phyloP scores from a whole-genome alignment of 2,888 invertebrate genomes.

The Leucophora obtusa region DNA sequence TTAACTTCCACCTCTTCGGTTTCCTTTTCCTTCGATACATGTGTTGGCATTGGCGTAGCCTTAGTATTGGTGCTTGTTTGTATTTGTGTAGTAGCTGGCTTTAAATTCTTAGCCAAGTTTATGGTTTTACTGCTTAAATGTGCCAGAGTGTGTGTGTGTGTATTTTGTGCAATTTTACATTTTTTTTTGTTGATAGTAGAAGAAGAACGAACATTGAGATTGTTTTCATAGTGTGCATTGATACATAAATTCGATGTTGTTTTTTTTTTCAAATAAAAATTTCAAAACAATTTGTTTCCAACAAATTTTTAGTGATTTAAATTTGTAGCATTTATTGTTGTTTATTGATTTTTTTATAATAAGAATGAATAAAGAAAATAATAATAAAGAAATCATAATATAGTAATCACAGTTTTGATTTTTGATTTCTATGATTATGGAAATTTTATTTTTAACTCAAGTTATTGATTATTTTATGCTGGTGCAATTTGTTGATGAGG shows the following conservation, averaged over 20 bases:
- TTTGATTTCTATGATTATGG: slow-evolving; percentile 1
- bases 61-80: slow-evolving; percentile 64
- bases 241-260: neutral
- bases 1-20: slow-evolving; percentile 14
- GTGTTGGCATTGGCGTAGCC: slow-evolving; percentile 65
- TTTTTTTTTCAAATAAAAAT: slow-evolving; percentile 16
- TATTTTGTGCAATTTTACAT: slow-evolving; percentile 38
- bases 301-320: slow-evolving; percentile 22
- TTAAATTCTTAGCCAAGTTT: slow-evolving; percentile 43
- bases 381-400: slow-evolving; percentile 33
- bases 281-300: slow-evolving; percentile 21
- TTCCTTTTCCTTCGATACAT: slow-evolving; percentile 18
- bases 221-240: slow-evolving; percentile 27
- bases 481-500: slow-evolving; percentile 26
- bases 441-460: neutral
- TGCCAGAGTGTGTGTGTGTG: slow-evolving; percentile 34
- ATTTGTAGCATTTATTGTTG: slow-evolving; percentile 31
- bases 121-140: slow-evolving; percentile 47
- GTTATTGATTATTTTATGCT: slow-evolving; percentile 20
- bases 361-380: slow-evolving; percentile 15
- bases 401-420: neutral
- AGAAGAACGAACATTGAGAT: neutral
- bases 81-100: slow-evolving; percentile 38
- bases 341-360: slow-evolving; percentile 31
- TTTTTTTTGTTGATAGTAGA: slow-evolving; percentile 4